Conservation (phyloP, 2,113 vertebrate genomes). For the Mustela lutreola region DNA sequence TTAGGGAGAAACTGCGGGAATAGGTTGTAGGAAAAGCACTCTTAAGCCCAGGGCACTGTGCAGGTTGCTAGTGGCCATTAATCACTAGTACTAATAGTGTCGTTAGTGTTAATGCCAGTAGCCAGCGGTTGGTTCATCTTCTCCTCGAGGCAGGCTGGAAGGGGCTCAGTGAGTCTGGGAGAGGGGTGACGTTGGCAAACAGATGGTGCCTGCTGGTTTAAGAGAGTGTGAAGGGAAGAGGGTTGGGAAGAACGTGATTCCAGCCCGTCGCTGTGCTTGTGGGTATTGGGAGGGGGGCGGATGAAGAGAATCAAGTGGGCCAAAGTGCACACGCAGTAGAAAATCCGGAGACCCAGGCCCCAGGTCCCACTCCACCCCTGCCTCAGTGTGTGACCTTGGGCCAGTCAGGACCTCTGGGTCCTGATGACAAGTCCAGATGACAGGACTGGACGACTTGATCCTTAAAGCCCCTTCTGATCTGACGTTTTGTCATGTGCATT, state of each 20-base stretch:
- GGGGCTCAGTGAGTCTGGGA: neutral
- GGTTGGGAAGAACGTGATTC: neutral
- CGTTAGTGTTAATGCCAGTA: neutral
- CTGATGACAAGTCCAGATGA: neutral
- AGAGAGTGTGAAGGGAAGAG: neutral
- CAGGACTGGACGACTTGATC: neutral
- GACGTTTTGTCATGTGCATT: slow-evolving; percentile 1
- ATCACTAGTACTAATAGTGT: neutral
- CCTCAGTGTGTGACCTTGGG: neutral
- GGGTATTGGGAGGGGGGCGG: neutral
- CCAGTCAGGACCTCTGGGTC: neutral
- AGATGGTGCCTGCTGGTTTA: neutral
- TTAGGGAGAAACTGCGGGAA: neutral
- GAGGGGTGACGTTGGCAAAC: neutral
- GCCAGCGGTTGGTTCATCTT: neutral
- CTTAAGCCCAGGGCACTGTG: neutral
- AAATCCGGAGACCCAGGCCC: neutral
- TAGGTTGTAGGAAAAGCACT: neutral
- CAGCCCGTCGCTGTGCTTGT: neutral
- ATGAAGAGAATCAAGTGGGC: neutral
- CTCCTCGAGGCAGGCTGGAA: neutral
- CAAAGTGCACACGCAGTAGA: neutral
- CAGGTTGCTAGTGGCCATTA: neutral
- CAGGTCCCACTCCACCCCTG: neutral
- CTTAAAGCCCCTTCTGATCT: neutral